Evolutionary conservation across 2,797 vertebrate genomes (phyloP), one percentile per base, ranked within the genome.

Genomic region (Helostoma temminkii): DNA sequence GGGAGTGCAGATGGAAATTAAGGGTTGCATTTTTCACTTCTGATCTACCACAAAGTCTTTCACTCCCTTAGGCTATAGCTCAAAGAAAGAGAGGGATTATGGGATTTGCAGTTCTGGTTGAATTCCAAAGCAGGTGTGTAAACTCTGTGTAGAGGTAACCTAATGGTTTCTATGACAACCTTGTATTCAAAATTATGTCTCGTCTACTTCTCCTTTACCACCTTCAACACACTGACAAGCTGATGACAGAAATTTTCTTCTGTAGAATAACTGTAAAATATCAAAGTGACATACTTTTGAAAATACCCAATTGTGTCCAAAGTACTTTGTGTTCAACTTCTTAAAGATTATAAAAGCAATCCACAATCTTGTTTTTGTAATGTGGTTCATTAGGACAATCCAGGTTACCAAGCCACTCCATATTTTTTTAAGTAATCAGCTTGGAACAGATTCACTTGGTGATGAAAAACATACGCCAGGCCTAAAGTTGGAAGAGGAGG

Each of bases 61-160:
- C 60, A 75, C 77, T 87, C 81, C 86, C 80, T 48, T 19, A 48
- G 71, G 82, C 78, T 73, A 64, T 78, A 74, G 84, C 80, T 84
- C 75, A 86, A 76, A 89, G 81, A 87, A 80, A 47, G 79, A 78
- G 68, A 16, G 49, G 88, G 86, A 92, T 92, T 91, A 88, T 85
- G 78, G 86, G 82, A 89, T 89, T 87, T 87, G 81, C 80, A 88
- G 85, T 84, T 88, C 73, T 90, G 85, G 81, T 81, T 81, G 70
- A 85, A 62, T 87, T 91, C 85, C 88, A 88, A 71, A 88, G 85
- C 81, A 90, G 85, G 87, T 91, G 89, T 84, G 88, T 83, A 88
- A 88, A 73, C 73, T 54, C 30, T 85, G 46, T 78, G 55, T 86
- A 81, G 48, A 84, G 73, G 80, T 74, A 87, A 78, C 59, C 58